Conservation (phyloP, 2,113 vertebrate genomes). For the Eonycteris spelaea region DNA sequence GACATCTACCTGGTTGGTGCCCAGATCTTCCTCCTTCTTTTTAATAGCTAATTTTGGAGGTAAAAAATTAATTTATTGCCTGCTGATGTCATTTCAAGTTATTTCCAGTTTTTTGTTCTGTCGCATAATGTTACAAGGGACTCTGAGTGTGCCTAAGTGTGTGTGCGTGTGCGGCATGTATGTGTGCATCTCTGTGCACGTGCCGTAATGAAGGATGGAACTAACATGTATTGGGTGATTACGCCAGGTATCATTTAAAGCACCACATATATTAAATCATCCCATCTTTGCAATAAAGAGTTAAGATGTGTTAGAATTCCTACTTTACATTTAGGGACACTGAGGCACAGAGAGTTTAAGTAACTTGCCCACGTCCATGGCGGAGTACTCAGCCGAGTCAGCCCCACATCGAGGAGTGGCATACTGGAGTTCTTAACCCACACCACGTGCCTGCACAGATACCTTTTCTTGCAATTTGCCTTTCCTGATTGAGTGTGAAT, state of each 20-base stretch:
- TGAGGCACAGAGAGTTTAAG: neutral
- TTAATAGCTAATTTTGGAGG: neutral
- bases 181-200: neutral
- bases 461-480: neutral
- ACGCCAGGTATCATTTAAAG: neutral
- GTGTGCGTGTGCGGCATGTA: neutral
- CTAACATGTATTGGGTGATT: neutral
- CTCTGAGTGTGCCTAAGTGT: neutral
- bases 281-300: neutral
- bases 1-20: neutral
- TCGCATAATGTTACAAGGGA: neutral
- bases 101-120: neutral
- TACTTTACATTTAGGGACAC: neutral
- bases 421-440: neutral
- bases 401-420: neutral
- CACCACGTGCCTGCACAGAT: neutral
- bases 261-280: neutral
- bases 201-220: neutral
- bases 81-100: neutral
- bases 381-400: neutral
- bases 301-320: neutral
- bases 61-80: neutral
- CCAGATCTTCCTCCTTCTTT: neutral
- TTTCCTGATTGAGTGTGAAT: neutral
- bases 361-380: neutral